Evolutionary conservation across 1,140 invertebrate species (phyloP).

Genomic region (Bactericera cockerelli): DNA sequence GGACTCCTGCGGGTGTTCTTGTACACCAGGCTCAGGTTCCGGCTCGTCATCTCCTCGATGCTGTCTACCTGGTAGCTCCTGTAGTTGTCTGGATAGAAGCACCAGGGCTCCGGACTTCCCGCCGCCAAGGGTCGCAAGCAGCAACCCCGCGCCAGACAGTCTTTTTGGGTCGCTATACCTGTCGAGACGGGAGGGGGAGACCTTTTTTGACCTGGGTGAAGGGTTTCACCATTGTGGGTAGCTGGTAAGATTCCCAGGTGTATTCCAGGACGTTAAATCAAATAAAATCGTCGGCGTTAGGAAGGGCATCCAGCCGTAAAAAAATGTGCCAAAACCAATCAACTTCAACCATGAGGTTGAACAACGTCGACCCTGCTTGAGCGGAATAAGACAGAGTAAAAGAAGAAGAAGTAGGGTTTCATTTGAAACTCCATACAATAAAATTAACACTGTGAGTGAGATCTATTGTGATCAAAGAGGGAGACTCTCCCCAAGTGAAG

Average conservation of each 20-base stretch:
- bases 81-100: constrained; percentile 54
- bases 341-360: too few species aligned
- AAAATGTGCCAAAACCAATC: too few species aligned
- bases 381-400: too few species aligned
- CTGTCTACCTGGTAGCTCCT: constrained; percentile 45
- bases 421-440: too few species aligned
- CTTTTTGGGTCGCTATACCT: constrained; percentile 36
- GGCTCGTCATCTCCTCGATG: constrained; percentile 34
- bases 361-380: too few species aligned
- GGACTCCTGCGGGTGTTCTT: constrained; percentile 35
- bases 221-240: neutral
- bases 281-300: too few species aligned
- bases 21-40: constrained; percentile 39
- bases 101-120: constrained; percentile 28
- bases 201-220: neutral
- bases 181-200: neutral
- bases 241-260: neutral
- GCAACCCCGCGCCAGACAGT: constrained; percentile 51
- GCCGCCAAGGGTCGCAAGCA: constrained; percentile 37
- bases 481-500: neutral
- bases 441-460: too few species aligned
- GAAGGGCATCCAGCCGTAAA: too few species aligned
- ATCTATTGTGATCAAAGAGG: neutral
- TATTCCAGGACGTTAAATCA: too few species aligned
- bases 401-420: neutral